Base-by-base conservation (phyloP, 2,113 vertebrate species). In the Gymnorhina tibicen region DNA sequence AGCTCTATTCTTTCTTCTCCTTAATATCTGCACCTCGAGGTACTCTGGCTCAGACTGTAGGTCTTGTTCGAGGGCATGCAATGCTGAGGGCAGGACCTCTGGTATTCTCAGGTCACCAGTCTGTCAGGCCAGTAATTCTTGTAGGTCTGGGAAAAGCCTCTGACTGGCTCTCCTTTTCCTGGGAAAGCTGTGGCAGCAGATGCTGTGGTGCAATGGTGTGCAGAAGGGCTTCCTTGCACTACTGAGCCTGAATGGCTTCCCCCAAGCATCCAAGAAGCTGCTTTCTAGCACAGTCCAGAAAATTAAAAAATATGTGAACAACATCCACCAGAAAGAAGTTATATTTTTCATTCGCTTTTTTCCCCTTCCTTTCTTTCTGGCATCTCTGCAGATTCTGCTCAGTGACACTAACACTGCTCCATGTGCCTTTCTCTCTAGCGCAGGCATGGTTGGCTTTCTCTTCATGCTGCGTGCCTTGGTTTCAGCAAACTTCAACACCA, bases 401-500 rank as follows among this genome's bases (percentile, higher is more conserved):
- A 9, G 23, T 8, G 39, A 19, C 8, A 44, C 60, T 76, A 81
- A 87, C 68, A 18, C 52, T 89, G 69, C 33, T 66, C 35, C 39
- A 7, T 18, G 2, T 2, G n/a, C 33, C 73, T 64, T 73, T 93
- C 37, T 77, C 74, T 73, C 79, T 18, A 99, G 99, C 6, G 60
- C 98, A 3, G 98, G 99, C 11, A 98, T 98, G 86, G 98, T 93
- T 0, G 97, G 98, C 53, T 97, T 99, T 93, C 98, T 99, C 55
- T 99, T 99, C 95, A 95, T 99, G 96, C 97, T 99, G 44, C 98
- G 98, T 15, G 98, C 99, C 17, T 91, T 99, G 94, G 99, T 99
- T 70, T 98, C 99, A 6, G 99, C 99, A 83, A 99, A 99, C 97
- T 99, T 99, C 97, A 99, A 98, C 75, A 99, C 99, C 92, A 99